Conservation (phyloP, 2,888 invertebrate species). For the Netelia virgata region DNA sequence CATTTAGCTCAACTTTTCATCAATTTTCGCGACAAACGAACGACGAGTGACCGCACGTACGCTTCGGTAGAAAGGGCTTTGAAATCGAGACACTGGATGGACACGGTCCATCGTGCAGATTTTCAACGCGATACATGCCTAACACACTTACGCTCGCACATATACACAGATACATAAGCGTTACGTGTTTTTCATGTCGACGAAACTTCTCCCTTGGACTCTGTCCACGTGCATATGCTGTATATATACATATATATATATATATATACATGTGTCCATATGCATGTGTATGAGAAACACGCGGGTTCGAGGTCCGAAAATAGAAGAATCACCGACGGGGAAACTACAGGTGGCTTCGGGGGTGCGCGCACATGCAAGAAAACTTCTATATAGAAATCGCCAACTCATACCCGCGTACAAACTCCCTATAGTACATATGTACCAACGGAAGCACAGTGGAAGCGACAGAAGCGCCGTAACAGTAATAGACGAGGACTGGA, state of each 20-base stretch:
- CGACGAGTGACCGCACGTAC: neutral
- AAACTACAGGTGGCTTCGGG: conserved; percentile 59
- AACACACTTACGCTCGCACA: neutral
- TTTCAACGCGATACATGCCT: neutral
- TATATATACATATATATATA: neutral
- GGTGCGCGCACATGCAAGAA: neutral
- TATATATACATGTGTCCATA: conserved; percentile 2
- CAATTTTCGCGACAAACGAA: conserved; percentile 45
- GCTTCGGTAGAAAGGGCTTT: conserved; percentile 25
- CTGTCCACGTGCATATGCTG: neutral
- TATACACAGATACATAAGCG: neutral
- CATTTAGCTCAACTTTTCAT: conserved; percentile 39
- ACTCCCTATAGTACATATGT: neutral
- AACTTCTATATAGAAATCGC: neutral
- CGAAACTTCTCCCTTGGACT: neutral
- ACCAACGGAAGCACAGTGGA: neutral
- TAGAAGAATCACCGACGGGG: conserved; percentile 55
- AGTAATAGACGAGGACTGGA: conserved; percentile 1
- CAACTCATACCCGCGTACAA: neutral
- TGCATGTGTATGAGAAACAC: conserved; percentile 36
- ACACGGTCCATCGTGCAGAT: conserved; percentile 28
- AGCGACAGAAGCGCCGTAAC: neutral
- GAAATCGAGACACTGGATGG: neutral
- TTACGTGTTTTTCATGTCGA: neutral
- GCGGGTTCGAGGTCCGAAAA: conserved; percentile 50